Percentiles rank a stretch among this genome's conserved stretches.
These are phyloP conservation scores for Nyctibius grandis DNA, from an alignment of 2,797 vertebrate species.

Conservation along the genomic window DNA sequence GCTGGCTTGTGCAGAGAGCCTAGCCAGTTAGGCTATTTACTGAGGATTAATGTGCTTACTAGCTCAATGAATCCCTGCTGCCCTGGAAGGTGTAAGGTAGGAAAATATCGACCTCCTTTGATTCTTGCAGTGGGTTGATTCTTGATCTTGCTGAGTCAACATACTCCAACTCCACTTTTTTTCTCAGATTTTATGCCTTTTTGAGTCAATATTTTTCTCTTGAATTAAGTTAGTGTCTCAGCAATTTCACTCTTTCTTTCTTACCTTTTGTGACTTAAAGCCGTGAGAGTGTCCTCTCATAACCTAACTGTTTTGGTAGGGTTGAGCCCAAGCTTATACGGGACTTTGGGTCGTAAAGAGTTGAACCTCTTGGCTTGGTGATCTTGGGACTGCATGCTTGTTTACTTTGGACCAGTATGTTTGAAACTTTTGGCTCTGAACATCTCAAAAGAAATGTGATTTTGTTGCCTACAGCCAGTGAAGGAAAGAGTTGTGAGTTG, in stretches of 20 bases:
- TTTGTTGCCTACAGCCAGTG: background rate
- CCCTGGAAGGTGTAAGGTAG: background rate
- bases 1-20: background rate
- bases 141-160: background rate
- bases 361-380: background rate
- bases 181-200: background rate
- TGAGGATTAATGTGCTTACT: background rate
- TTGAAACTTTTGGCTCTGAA: background rate
- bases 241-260: background rate
- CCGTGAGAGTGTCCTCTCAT: background rate
- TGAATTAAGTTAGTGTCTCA: background rate
- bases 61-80: background rate
- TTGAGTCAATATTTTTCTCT: background rate
- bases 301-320: background rate
- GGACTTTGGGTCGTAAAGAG: background rate
- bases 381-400: background rate
- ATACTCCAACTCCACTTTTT: background rate
- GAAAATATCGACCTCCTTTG: background rate
- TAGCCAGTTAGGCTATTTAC: background rate
- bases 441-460: background rate
- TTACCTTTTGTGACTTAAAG: background rate
- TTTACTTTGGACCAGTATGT: background rate
- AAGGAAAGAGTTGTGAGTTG: background rate
- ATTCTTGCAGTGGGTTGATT: background rate
- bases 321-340: background rate